Percentiles rank a stretch among this genome's conserved stretches.
These are phyloP conservation scores for Mastigias papua DNA, from an alignment of 30 jellyfish, hydroid and myxozoan genomes.

Conservation along the genomic window DNA sequence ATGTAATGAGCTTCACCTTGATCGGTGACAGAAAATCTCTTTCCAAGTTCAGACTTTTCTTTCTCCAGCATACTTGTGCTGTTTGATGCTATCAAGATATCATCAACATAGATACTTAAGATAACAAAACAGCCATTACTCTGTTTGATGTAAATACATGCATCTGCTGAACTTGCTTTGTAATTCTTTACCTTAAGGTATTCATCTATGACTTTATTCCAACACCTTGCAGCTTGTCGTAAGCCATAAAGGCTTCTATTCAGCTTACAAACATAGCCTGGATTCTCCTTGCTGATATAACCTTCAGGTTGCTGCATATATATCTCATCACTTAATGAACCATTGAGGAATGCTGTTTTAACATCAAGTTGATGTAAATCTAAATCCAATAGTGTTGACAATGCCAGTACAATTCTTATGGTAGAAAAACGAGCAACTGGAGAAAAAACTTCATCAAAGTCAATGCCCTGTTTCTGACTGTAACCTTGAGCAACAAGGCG, in stretches of 20 bases:
- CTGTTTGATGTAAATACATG: constrained; percentile 52
- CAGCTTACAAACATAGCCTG: constrained; percentile 33
- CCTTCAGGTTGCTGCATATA: constrained; percentile 67
- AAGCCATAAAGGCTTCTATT: constrained; percentile 40
- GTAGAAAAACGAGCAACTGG: constrained; percentile 35
- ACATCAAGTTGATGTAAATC: constrained; percentile 59
- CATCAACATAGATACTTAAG: constrained; percentile 31
- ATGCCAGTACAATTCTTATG: constrained; percentile 34
- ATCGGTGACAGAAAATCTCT: constrained; percentile 19
- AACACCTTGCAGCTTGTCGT: constrained; percentile 51
- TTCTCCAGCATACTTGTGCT: constrained; percentile 28
- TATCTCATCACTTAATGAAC: constrained; percentile 38
- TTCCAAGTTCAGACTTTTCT: constrained; percentile 24
- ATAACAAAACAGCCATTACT: background rate
- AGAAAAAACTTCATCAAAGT: constrained; percentile 23
- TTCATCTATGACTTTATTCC: constrained; percentile 43
- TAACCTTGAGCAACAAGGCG: constrained; percentile 22
- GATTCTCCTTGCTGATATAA: constrained; percentile 15
- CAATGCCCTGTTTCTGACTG: constrained; percentile 29
- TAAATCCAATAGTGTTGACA: constrained; percentile 20
- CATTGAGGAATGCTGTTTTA: constrained; percentile 63
- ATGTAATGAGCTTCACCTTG: constrained; percentile 3
- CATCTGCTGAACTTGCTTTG: constrained; percentile 45
- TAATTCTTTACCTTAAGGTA: constrained; percentile 15
- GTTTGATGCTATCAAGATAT: constrained; percentile 43